phyloP scores from a whole-genome alignment of 2,113 vertebrate genomes.

The Pangasianodon gigas region DNA sequence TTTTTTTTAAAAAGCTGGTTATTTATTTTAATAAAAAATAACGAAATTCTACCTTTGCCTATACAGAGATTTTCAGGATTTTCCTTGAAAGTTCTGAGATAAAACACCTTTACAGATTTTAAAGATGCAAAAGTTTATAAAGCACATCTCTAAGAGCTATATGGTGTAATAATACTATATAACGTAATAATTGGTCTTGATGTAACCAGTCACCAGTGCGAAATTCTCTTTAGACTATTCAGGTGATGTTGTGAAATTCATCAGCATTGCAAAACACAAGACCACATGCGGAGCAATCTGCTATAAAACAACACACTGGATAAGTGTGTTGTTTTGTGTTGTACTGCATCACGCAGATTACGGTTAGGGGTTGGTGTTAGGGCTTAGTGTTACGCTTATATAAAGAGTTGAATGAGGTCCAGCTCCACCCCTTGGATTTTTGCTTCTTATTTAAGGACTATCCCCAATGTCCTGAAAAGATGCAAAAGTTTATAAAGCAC shows the following conservation, averaged over 20 bases:
- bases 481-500: background rate
- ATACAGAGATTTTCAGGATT: background rate
- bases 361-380: background rate
- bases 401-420: background rate
- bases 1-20: no score
- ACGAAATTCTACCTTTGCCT: background rate
- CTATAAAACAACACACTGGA: no score
- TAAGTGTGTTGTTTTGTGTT: background rate
- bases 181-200: background rate
- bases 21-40: no score
- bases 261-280: conserved; percentile 66
- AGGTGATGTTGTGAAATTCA: conserved; percentile 53
- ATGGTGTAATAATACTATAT: background rate
- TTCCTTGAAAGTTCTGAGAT: background rate
- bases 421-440: background rate
- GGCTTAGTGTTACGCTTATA: background rate
- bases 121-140: background rate
- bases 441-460: background rate
- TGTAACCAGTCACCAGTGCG: background rate
- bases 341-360: background rate
- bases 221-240: background rate
- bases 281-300: conserved; percentile 58
- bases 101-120: background rate
- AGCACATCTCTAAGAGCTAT: background rate
- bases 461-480: background rate